Percentiles rank a stretch among this genome's conserved stretches.
phyloP scores from a whole-genome alignment of 2,797 vertebrate genomes.

The Aeoliscus strigatus region DNA sequence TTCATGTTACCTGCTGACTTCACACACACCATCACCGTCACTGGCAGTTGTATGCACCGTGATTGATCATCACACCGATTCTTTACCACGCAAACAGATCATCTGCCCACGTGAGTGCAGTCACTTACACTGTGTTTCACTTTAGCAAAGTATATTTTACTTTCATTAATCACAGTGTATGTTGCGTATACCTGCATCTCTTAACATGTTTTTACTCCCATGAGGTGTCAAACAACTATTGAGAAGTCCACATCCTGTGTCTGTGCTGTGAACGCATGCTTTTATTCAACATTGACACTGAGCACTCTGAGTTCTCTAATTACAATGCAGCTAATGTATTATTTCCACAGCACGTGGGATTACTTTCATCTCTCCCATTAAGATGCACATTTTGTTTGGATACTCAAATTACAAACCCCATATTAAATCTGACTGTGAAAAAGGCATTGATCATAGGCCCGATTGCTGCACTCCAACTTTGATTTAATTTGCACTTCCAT shows the following conservation, averaged over 20 bases:
- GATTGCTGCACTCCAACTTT: conserved; percentile 75
- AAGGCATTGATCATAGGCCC: conserved; percentile 78
- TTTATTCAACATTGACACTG: conserved; percentile 65
- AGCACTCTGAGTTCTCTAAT: conserved; percentile 68
- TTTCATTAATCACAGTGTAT: too few relatives aligned
- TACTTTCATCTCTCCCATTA: conserved; percentile 76
- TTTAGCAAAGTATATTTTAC: too few relatives aligned
- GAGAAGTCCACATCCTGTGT: conserved; percentile 47
- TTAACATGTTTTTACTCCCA: too few relatives aligned
- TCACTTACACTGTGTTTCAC: too few relatives aligned
- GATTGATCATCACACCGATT: conserved; percentile 42
- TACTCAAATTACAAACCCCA: conserved; percentile 74
- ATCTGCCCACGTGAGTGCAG: too few relatives aligned
- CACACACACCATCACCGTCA: conserved; percentile 57
- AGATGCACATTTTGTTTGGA: conserved; percentile 78
- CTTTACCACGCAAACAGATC: too few relatives aligned
- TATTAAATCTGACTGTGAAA: conserved; percentile 77
- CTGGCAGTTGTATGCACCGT: conserved; percentile 28
- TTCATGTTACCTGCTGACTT: conserved; percentile 66
- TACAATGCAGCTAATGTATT: conserved; percentile 77
- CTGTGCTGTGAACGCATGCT: conserved; percentile 53
- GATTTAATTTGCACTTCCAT: conserved; percentile 79
- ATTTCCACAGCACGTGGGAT: conserved; percentile 70
- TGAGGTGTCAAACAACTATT: conserved; percentile 50
- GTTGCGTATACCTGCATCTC: too few relatives aligned